Percentiles rank a stretch among this genome's conserved stretches.
Conservation (phyloP, 2,888 invertebrate species). For the Erpobdella octoculata region DNA sequence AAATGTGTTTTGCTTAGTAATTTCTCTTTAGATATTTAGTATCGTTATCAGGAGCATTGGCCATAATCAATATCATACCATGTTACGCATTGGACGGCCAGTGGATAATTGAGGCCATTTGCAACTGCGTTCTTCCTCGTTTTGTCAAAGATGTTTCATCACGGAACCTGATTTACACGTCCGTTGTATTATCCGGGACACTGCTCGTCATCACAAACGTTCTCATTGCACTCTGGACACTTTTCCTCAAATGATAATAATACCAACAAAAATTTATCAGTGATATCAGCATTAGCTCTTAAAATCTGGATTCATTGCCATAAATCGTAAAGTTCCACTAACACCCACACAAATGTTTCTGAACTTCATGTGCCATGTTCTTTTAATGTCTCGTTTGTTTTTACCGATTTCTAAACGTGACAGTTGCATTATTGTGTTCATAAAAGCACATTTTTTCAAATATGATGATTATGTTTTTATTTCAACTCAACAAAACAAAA, state of each 20-base stretch:
- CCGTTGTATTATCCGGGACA: constrained; percentile 68
- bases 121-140: constrained; percentile 46
- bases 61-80: constrained; percentile 80
- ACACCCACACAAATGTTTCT: no score
- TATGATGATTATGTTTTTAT: no score
- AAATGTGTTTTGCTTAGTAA: background rate
- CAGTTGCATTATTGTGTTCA: no score
- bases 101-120: constrained; percentile 64
- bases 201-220: constrained; percentile 62
- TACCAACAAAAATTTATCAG: no score
- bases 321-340: no score
- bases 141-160: constrained; percentile 43
- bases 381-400: no score
- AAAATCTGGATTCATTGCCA: no score
- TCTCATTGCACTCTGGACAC: constrained; percentile 55
- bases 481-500: no score
- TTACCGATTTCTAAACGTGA: no score
- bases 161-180: constrained; percentile 61
- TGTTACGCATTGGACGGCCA: constrained; percentile 89
- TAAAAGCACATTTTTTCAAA: no score
- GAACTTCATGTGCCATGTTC: no score
- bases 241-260: constrained; percentile 39
- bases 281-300: no score
- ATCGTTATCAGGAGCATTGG: constrained; percentile 74
- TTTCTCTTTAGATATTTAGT: constrained; percentile 58